Conservation (phyloP, 2,797 vertebrate genomes). For the Coregonus sp. region DNA sequence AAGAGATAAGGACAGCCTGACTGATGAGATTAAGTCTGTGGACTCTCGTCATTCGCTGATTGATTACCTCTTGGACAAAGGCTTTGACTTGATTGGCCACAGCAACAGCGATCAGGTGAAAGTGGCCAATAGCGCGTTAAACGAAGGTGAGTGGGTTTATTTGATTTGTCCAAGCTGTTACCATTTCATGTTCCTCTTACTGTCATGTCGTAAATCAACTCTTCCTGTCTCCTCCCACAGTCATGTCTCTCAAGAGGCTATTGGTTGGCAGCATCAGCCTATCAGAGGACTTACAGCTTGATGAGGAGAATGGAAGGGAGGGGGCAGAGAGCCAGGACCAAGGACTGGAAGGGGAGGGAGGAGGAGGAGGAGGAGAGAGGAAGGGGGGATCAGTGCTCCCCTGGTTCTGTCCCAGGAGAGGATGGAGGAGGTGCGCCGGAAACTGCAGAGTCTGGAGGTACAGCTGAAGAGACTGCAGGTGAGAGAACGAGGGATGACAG, state of each 20-base stretch:
- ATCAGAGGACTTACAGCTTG: constrained; percentile 67
- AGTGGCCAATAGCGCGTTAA: constrained; percentile 74
- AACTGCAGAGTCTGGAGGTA: constrained; percentile 74
- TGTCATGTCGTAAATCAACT: background rate
- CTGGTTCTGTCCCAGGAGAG: constrained; percentile 71
- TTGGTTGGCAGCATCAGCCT: constrained; percentile 75
- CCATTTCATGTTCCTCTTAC: background rate
- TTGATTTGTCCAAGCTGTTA: background rate
- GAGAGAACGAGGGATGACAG: constrained; percentile 16
- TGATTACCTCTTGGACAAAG: constrained; percentile 73
- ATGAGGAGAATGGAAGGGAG: constrained; percentile 61
- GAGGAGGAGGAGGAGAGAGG: constrained; percentile 33
- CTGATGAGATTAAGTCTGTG: constrained; percentile 60
- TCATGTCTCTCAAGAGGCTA: constrained; percentile 80
- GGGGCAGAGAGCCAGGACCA: constrained; percentile 40
- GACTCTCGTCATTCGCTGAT: constrained; percentile 66
- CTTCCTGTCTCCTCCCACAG: constrained; percentile 49
- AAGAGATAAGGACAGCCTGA: constrained; percentile 69
- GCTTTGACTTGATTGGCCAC: constrained; percentile 71
- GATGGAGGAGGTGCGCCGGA: constrained; percentile 69
- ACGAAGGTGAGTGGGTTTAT: constrained; percentile 73
- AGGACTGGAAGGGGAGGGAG: constrained; percentile 38
- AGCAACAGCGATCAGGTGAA: constrained; percentile 75
- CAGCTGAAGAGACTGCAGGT: constrained; percentile 81
- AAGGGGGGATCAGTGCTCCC: constrained; percentile 61